These are phyloP conservation scores for Dynastes hyllus DNA, from an alignment of 2,888 invertebrate genomes.

Conservation along the genomic window DNA sequence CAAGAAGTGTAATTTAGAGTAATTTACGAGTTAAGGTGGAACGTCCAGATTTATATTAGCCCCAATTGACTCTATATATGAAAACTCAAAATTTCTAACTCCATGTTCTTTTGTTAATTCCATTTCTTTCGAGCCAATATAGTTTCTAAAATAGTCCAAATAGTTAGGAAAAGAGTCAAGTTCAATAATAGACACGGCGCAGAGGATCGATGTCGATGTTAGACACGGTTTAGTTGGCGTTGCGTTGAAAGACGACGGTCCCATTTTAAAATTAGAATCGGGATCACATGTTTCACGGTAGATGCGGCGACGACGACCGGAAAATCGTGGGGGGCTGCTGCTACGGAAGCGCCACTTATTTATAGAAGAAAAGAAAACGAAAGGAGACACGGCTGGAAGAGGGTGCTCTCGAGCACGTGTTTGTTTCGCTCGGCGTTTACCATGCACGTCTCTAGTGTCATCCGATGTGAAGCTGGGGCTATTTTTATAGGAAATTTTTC, in stretches of 20 bases:
- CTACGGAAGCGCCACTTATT: constrained; percentile 46
- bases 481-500: too few relatives aligned
- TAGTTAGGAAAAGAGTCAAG: constrained; percentile 26
- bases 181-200: constrained; percentile 26
- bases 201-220: neutral
- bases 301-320: constrained; percentile 25
- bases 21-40: too few relatives aligned
- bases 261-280: constrained; percentile 35
- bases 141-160: neutral
- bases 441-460: neutral
- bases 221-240: constrained; percentile 9
- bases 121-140: too few relatives aligned
- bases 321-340: constrained; percentile 48
- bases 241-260: neutral
- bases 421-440: neutral
- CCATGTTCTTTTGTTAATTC: too few relatives aligned
- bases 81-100: too few relatives aligned
- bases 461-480: neutral
- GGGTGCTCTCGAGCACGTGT: constrained; percentile 26
- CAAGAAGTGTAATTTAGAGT: too few relatives aligned
- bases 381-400: neutral
- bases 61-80: too few relatives aligned
- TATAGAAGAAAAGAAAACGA: constrained; percentile 21
- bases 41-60: too few relatives aligned
- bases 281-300: constrained; percentile 33